phyloP scores from a whole-genome alignment of 1,140 invertebrate species.

The Pseudomyrmex sp. region DNA sequence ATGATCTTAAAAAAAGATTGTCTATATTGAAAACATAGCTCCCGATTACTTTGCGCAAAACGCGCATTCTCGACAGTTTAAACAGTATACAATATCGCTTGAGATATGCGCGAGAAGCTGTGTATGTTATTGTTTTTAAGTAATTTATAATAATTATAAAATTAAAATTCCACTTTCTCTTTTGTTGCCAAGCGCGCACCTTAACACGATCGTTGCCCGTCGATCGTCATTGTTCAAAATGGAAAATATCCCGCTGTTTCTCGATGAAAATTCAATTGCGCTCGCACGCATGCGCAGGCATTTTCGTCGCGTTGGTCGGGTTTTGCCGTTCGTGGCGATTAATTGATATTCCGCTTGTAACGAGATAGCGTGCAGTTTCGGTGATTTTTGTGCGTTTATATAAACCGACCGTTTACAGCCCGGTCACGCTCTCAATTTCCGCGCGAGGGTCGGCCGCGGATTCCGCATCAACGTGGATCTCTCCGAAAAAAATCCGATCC shows the following conservation, averaged over 20 bases:
- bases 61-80: too few species aligned
- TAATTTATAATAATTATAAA: too few species aligned
- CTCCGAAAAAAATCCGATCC: too few species aligned
- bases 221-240: constrained; percentile 69
- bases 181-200: too few species aligned
- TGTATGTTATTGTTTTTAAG: too few species aligned
- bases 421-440: constrained; percentile 72
- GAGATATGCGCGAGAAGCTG: too few species aligned
- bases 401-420: constrained; percentile 76
- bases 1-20: neutral
- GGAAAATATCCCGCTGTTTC: constrained; percentile 61
- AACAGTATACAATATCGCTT: too few species aligned
- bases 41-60: too few species aligned
- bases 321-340: constrained; percentile 37
- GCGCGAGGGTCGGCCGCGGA: constrained; percentile 8
- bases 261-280: constrained; percentile 67
- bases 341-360: constrained; percentile 74
- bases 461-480: too few species aligned
- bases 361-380: constrained; percentile 67
- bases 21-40: too few species aligned
- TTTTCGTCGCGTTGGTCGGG: constrained; percentile 10
- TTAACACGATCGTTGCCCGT: neutral
- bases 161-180: too few species aligned
- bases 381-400: constrained; percentile 76
- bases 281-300: constrained; percentile 34